phyloP scores from a whole-genome alignment of 2,888 invertebrate genomes.

The Siphlonurus alternatus region DNA sequence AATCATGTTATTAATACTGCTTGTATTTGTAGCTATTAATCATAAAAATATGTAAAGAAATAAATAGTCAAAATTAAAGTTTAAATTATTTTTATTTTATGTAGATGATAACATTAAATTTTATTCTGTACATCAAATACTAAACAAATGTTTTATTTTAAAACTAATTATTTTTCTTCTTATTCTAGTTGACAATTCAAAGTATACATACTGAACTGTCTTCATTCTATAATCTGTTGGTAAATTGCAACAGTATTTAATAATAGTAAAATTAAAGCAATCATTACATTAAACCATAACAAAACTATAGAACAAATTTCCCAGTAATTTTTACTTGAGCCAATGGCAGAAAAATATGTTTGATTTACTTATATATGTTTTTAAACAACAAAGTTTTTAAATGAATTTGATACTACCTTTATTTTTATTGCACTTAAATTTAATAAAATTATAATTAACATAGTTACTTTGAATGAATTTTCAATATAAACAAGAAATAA shows the following conservation, averaged over 20 bases:
- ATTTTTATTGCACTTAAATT: not conserved
- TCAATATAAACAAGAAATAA: not conserved
- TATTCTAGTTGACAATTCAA: not conserved
- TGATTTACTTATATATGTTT: no score
- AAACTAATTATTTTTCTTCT: not conserved
- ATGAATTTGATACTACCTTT: no score
- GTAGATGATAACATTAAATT: not conserved
- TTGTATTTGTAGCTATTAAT: no score
- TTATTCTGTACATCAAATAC: not conserved
- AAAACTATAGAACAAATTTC: slow-evolving; percentile 1
- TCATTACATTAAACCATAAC: not conserved
- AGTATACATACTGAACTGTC: not conserved
- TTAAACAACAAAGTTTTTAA: no score
- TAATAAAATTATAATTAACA: not conserved
- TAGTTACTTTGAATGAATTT: no score
- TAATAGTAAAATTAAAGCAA: not conserved
- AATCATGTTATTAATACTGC: no score
- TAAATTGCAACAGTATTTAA: not conserved
- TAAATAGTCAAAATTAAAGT: not conserved
- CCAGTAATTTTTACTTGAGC: not conserved
- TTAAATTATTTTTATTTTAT: not conserved
- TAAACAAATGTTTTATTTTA: slow-evolving; percentile 1
- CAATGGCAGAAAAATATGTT: no score
- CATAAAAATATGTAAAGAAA: no score
- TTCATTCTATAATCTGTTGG: not conserved